Evolutionary conservation across 2,113 vertebrate genomes (phyloP).

Genomic region (Progne subis): DNA sequence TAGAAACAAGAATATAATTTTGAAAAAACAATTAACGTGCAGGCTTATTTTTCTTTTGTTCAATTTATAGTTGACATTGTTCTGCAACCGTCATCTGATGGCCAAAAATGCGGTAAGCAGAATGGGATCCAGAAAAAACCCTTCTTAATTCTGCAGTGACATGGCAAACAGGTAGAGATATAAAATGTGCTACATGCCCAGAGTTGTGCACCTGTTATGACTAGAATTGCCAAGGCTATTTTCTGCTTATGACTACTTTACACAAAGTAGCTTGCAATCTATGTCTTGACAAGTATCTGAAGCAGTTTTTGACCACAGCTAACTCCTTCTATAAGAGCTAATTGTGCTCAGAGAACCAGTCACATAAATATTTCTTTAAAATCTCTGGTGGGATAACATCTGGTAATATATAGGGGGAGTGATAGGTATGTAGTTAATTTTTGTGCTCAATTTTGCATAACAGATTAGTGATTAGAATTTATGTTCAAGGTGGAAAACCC

Average conservation of each 20-base stretch:
- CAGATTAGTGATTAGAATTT: background rate
- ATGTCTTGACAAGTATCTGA: background rate
- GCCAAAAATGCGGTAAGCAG: background rate
- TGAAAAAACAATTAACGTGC: background rate
- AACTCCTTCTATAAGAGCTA: background rate
- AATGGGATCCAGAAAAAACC: background rate
- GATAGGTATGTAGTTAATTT: background rate
- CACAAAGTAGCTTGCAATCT: background rate
- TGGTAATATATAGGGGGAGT: background rate
- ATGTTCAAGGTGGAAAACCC: background rate
- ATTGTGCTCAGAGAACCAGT: background rate
- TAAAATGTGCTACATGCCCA: background rate
- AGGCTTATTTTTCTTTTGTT: background rate
- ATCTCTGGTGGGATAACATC: background rate
- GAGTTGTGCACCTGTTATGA: background rate
- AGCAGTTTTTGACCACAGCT: background rate
- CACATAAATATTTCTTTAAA: background rate
- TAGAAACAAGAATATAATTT: background rate
- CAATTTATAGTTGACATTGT: background rate
- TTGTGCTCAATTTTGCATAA: background rate
- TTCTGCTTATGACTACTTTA: background rate
- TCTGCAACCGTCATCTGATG: background rate
- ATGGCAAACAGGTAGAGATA: background rate
- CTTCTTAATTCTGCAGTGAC: background rate
- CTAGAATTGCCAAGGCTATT: background rate